Evolutionary conservation across 1,140 invertebrate genomes (phyloP).

Genomic region (Leptopilina boulardi): DNA sequence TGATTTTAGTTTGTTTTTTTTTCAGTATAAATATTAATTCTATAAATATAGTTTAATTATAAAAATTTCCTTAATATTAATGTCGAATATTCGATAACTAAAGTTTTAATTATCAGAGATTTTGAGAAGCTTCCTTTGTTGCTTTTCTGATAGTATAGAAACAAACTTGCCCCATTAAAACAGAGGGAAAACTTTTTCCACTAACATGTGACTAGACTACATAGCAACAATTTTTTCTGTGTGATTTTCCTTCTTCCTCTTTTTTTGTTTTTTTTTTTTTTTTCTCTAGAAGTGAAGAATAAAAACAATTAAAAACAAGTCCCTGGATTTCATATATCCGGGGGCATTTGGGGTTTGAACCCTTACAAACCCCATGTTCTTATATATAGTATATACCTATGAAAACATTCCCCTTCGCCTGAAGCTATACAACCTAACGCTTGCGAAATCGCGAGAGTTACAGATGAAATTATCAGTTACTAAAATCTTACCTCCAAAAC

Average conservation of each 20-base stretch:
- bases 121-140: neutral
- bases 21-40: too few species aligned
- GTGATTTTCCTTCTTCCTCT: neutral
- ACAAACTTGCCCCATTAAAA: neutral
- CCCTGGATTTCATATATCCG: slow-evolving; percentile 4
- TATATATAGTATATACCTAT: neutral
- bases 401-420: neutral
- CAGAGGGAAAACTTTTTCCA: neutral
- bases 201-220: neutral
- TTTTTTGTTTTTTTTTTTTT: neutral
- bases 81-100: neutral
- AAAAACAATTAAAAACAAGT: slow-evolving; percentile 13
- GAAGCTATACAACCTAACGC: neutral
- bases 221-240: neutral
- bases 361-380: slow-evolving; percentile 8
- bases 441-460: neutral
- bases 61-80: too few species aligned
- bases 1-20: too few species aligned
- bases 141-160: neutral
- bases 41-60: too few species aligned
- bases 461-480: neutral
- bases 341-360: neutral
- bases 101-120: slow-evolving; percentile 14
- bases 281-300: neutral
- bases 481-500: neutral